These are phyloP conservation scores for Hiodon alosoides DNA, from an alignment of 2,113 vertebrate species.

Conservation along the genomic window DNA sequence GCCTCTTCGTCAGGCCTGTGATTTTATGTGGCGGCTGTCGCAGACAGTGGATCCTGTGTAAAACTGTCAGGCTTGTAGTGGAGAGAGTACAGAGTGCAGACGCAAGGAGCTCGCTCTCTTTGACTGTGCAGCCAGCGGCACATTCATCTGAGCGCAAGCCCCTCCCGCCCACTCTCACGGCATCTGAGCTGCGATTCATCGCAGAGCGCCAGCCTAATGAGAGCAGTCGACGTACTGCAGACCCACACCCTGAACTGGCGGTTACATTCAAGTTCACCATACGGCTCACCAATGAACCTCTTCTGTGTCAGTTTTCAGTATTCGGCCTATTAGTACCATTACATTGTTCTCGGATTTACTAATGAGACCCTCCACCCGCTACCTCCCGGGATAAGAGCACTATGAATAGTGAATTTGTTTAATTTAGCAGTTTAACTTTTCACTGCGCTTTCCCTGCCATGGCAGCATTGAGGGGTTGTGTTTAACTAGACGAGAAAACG, in stretches of 20 bases:
- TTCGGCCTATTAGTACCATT: background rate
- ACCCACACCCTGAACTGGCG: background rate
- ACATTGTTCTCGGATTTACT: too few relatives aligned
- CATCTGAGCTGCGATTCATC: constrained; percentile 5
- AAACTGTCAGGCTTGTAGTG: constrained; percentile 1
- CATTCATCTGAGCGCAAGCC: background rate
- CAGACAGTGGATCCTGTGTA: background rate
- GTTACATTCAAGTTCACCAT: background rate
- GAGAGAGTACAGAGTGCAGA: background rate
- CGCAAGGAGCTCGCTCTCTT: background rate
- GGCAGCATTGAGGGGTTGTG: too few relatives aligned
- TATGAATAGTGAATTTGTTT: too few relatives aligned
- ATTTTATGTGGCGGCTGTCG: too few relatives aligned
- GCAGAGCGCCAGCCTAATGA: background rate
- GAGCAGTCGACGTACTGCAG: background rate
- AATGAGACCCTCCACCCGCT: too few relatives aligned
- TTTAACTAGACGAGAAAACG: too few relatives aligned
- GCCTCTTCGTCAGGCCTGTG: too few relatives aligned
- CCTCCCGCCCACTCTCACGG: constrained; percentile 1
- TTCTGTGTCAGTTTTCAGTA: background rate
- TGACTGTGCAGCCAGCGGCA: background rate
- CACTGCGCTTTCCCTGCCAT: too few relatives aligned
- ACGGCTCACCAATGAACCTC: too few relatives aligned
- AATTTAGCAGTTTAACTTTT: too few relatives aligned
- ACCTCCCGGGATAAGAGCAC: too few relatives aligned